These are phyloP conservation scores for Nixonia krombeini DNA, from an alignment of 1,140 invertebrate genomes.

Conservation along the genomic window DNA sequence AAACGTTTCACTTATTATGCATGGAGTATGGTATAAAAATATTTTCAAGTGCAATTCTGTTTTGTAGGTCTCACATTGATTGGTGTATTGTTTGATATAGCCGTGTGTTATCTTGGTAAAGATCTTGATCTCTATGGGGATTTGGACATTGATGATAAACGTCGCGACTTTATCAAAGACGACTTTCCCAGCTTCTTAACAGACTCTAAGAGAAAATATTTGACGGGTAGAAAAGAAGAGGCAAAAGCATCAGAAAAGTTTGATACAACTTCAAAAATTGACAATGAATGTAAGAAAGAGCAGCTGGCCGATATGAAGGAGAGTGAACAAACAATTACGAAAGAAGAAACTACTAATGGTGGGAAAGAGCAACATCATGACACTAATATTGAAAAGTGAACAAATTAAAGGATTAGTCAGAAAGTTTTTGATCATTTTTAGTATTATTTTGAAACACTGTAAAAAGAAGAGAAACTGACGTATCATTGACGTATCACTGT, in stretches of 20 bases:
- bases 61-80: constrained; percentile 71
- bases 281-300: constrained; percentile 18
- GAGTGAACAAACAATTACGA: constrained; percentile 15
- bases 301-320: constrained; percentile 16
- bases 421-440: too few relatives aligned
- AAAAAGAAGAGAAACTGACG: too few relatives aligned
- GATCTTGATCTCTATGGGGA: constrained; percentile 75
- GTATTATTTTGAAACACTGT: too few relatives aligned
- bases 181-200: constrained; percentile 33
- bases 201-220: constrained; percentile 32
- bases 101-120: constrained; percentile 74
- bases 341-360: constrained; percentile 7
- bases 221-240: constrained; percentile 19
- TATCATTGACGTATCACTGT: too few relatives aligned
- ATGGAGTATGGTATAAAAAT: too few relatives aligned
- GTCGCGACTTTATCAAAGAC: constrained; percentile 58
- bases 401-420: too few relatives aligned
- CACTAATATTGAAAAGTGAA: constrained; percentile 17
- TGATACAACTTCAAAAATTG: background rate
- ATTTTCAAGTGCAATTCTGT: background rate
- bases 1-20: too few relatives aligned
- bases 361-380: constrained; percentile 27
- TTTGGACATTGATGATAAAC: constrained; percentile 66
- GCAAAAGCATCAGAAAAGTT: constrained; percentile 1
- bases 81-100: constrained; percentile 73